These are phyloP conservation scores for Trissolcus basalis DNA, from an alignment of 1,140 invertebrate species.

Conservation along the genomic window DNA sequence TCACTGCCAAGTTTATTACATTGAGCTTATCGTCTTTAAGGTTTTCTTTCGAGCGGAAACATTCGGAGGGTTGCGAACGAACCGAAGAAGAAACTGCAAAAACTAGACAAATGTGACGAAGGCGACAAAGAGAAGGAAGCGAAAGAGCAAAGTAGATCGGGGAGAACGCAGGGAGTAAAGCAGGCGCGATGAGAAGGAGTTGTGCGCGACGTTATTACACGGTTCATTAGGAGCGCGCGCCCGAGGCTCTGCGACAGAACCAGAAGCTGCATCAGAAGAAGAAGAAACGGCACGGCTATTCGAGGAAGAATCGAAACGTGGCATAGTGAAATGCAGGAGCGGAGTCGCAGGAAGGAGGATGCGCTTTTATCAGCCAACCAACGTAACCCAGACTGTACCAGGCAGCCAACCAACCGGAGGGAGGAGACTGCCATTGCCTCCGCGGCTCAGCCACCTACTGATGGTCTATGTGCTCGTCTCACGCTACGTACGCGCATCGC, in stretches of 20 bases:
- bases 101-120: conserved; percentile 24
- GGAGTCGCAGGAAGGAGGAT: conserved; percentile 58
- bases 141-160: conserved; percentile 23
- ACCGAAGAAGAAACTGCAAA: conserved; percentile 27
- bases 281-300: conserved; percentile 57
- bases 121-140: conserved; percentile 39
- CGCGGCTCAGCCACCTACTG: conserved; percentile 42
- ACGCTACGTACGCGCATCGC: conserved; percentile 44
- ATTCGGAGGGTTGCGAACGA: conserved; percentile 20
- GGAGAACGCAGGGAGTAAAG: conserved; percentile 3
- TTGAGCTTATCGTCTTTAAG: conserved; percentile 25
- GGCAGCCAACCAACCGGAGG: conserved; percentile 57
- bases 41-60: conserved; percentile 9
- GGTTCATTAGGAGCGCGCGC: conserved; percentile 64
- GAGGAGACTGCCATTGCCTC: conserved; percentile 44
- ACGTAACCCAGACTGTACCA: conserved; percentile 50
- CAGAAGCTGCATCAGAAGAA: conserved; percentile 51
- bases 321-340: conserved; percentile 49
- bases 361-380: conserved; percentile 64
- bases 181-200: conserved; percentile 39
- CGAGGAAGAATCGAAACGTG: conserved; percentile 59
- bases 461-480: conserved; percentile 33
- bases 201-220: conserved; percentile 62
- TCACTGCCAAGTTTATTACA: conserved; percentile 11
- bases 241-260: conserved; percentile 56